Percentiles rank a stretch among this genome's conserved stretches.
phyloP scores from a whole-genome alignment of 2,113 vertebrate species.

The Poeciliopsis prolifica region DNA sequence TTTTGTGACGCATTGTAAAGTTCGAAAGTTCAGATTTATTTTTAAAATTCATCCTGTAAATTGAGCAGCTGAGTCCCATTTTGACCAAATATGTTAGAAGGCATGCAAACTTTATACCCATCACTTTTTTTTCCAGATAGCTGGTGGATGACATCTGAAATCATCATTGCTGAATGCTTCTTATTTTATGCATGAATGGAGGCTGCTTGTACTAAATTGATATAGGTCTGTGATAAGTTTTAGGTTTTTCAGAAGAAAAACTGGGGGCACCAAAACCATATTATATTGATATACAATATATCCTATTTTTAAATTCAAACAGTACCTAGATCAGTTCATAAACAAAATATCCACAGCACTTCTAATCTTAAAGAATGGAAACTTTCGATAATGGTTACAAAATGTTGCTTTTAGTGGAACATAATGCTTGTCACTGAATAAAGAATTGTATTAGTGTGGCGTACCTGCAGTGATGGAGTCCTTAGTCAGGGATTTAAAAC shows the following conservation, averaged over 20 bases:
- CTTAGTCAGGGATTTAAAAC: slow-evolving; percentile 13
- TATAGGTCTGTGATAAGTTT: slow-evolving; percentile 39
- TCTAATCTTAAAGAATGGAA: neutral
- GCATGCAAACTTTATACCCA: slow-evolving; percentile 7
- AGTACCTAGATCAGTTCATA: neutral
- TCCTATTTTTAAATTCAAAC: neutral
- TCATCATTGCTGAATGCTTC: slow-evolving; percentile 57
- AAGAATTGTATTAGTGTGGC: neutral
- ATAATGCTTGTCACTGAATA: neutral
- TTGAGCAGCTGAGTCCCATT: slow-evolving; percentile 64
- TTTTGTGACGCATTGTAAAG: neutral
- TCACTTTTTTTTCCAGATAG: slow-evolving; percentile 38
- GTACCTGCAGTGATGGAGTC: slow-evolving; percentile 3
- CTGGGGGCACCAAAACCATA: neutral
- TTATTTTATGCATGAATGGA: slow-evolving; percentile 45
- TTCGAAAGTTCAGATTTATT: slow-evolving; percentile 12
- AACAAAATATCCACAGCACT: neutral
- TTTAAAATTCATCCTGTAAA: slow-evolving; percentile 41
- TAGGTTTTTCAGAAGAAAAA: slow-evolving; percentile 17
- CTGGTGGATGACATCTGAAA: slow-evolving; percentile 48
- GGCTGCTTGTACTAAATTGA: slow-evolving; percentile 51
- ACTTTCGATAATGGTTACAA: neutral
- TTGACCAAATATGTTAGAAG: neutral
- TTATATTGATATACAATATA: neutral
- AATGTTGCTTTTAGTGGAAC: neutral